These are phyloP conservation scores for Piprites chloris DNA, from an alignment of 2,113 vertebrate species.

Conservation along the genomic window DNA sequence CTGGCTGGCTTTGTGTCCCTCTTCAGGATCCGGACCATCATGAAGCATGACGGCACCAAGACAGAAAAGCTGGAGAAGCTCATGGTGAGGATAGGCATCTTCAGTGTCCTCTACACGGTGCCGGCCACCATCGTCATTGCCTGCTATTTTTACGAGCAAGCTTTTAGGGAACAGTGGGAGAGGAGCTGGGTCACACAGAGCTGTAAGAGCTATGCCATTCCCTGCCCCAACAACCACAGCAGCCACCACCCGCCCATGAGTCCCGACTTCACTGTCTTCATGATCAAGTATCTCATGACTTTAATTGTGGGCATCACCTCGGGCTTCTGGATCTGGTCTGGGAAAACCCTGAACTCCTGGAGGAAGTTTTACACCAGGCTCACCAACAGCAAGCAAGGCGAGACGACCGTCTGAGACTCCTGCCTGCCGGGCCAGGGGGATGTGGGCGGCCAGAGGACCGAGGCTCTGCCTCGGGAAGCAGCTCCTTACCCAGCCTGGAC, in stretches of 20 bases:
- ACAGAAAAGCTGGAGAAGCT: slow-evolving; percentile 96
- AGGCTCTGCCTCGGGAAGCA: not conserved
- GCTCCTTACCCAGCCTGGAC: not conserved
- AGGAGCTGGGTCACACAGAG: slow-evolving; percentile 89
- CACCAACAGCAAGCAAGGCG: slow-evolving; percentile 91
- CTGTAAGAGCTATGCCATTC: slow-evolving; percentile 91
- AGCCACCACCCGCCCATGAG: slow-evolving; percentile 84
- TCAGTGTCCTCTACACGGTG: slow-evolving; percentile 94
- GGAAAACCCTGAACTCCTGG: slow-evolving; percentile 96
- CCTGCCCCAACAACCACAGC: slow-evolving; percentile 79
- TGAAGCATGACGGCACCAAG: slow-evolving; percentile 97
- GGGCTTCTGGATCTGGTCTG: slow-evolving; percentile 98
- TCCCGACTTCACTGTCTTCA: slow-evolving; percentile 96
- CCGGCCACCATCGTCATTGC: slow-evolving; percentile 96
- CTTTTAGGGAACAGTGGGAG: slow-evolving; percentile 97
- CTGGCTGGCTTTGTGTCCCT: slow-evolving; percentile 94
- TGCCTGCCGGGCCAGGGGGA: not conserved
- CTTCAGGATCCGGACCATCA: slow-evolving; percentile 95
- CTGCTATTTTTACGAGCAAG: slow-evolving; percentile 97
- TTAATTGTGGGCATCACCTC: slow-evolving; percentile 98
- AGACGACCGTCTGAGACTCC: slow-evolving; percentile 87
- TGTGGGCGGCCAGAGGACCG: not conserved
- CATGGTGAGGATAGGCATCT: slow-evolving; percentile 95
- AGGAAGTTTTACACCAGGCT: slow-evolving; percentile 96
- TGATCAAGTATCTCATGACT: slow-evolving; percentile 99